Evolutionary conservation across 2,888 invertebrate genomes (phyloP), one percentile per base, ranked within the genome.

Genomic region (Abrostola triplasia): DNA sequence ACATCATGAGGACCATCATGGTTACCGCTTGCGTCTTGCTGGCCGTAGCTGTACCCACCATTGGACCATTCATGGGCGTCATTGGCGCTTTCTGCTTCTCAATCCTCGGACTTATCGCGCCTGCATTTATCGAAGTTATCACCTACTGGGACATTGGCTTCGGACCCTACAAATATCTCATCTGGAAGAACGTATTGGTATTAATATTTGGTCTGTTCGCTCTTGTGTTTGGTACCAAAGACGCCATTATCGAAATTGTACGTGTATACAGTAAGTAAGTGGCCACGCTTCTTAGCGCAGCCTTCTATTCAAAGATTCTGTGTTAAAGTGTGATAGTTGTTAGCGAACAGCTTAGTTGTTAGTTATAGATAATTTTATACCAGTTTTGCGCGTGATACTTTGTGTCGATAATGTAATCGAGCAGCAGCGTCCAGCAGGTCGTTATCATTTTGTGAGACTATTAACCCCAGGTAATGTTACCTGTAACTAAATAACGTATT

Each of bases 81-180:
- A 98, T 99, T 73, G 99, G 99, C 74, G 98, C 99, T 49, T 97
- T 99, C 85, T 98, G 98, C 86, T 98, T 98, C 88, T 98, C 98
- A 8, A 97, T 98, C 75, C 95, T 99, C 35, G 99, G 99, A 12
- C 96, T 99, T 41, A 96, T 99, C 60, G 96, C 98, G 55, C 99
- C 99, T 0, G 97, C 95, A 5, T 95, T 97, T 65, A 97, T 99
- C 70, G 98, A 99, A 92, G 95, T 97, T 5, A 95, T 98, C 68
- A 98, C 98, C 0, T 97, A 96, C 88, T 98, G 98, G 98, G 96
- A 98, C 62, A 96, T 96, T 73, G 98, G 98, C 47, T 97, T 97
- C 68, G 98, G 98, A 6, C 91, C 93, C 50, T 95, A 89, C 73
- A 95, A 97, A 77, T 98, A 97, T 96, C 95, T 97, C 10, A 92